Conservation (phyloP, 2,888 invertebrate genomes). For the Torymus auratus region DNA sequence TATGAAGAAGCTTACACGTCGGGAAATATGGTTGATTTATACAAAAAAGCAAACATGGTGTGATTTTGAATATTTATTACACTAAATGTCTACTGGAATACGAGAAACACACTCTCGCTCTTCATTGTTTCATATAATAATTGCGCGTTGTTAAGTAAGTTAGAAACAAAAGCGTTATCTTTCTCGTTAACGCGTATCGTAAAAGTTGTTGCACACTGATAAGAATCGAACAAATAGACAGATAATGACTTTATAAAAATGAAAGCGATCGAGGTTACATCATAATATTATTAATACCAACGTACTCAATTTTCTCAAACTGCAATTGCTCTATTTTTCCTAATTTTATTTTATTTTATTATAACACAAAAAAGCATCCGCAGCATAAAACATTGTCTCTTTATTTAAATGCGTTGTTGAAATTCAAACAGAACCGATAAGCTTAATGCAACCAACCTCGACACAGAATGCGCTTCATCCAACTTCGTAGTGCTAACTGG, state of each 20-base stretch:
- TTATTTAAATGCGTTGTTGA: no score
- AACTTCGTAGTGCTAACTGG: slow-evolving; percentile 84
- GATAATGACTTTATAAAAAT: slow-evolving; percentile 24
- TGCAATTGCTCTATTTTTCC: no score
- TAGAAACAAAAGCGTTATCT: slow-evolving; percentile 28
- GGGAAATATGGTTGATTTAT: slow-evolving; percentile 4
- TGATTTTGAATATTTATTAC: not conserved
- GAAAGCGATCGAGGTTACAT: no score
- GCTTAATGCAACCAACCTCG: slow-evolving; percentile 44
- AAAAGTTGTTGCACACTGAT: slow-evolving; percentile 28
- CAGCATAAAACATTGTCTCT: no score
- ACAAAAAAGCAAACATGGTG: slow-evolving; percentile 12
- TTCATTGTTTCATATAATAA: slow-evolving; percentile 26
- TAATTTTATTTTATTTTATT: no score
- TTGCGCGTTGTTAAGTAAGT: slow-evolving; percentile 24
- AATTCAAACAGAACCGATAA: no score
- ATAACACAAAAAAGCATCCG: no score
- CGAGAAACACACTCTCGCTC: slow-evolving; percentile 21
- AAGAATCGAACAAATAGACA: slow-evolving; percentile 37
- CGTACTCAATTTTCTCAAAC: no score
- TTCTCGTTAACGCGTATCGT: slow-evolving; percentile 21
- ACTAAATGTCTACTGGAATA: not conserved
- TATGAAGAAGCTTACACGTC: slow-evolving; percentile 11
- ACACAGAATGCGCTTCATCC: slow-evolving; percentile 65
- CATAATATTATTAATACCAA: no score